Evolutionary conservation across 2,113 vertebrate species (phyloP).

Genomic region (Cyprinodon tularosa): DNA sequence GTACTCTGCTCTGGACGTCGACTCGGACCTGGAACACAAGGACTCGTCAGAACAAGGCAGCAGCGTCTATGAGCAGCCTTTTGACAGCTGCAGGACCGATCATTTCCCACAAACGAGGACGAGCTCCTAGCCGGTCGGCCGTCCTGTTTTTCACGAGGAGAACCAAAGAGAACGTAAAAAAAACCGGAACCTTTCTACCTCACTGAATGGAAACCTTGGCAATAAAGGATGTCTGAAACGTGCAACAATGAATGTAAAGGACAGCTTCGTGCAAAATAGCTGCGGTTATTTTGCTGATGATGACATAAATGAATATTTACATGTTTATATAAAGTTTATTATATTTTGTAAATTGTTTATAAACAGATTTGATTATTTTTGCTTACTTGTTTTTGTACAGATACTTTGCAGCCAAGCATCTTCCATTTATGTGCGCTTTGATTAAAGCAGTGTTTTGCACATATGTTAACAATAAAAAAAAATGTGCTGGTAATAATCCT

Average conservation of each 20-base stretch:
- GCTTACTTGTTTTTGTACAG: slow-evolving; percentile 63
- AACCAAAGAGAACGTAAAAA: slow-evolving; percentile 62
- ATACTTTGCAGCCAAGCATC: slow-evolving; percentile 55
- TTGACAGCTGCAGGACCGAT: slow-evolving; percentile 83
- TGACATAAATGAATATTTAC: slow-evolving; percentile 63
- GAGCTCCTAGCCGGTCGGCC: slow-evolving; percentile 80
- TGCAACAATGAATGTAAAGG: slow-evolving; percentile 76
- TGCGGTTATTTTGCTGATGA: slow-evolving; percentile 45
- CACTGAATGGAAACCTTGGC: slow-evolving; percentile 81
- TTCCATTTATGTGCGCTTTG: slow-evolving; percentile 71
- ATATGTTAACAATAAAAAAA: slow-evolving; percentile 69
- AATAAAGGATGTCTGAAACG: slow-evolving; percentile 71
- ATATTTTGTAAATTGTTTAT: slow-evolving; percentile 93
- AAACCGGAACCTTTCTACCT: slow-evolving; percentile 84
- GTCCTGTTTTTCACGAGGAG: slow-evolving; percentile 54
- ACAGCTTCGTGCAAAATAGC: slow-evolving; percentile 42
- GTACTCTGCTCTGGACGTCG: slow-evolving; percentile 74
- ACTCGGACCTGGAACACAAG: slow-evolving; percentile 79
- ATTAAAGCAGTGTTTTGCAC: slow-evolving; percentile 81
- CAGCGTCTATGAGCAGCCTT: slow-evolving; percentile 77
- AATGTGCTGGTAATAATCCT: slow-evolving; percentile 69
- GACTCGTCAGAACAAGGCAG: slow-evolving; percentile 71
- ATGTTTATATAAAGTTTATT: slow-evolving; percentile 85
- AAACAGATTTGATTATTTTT: slow-evolving; percentile 82
- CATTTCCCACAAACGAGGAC: slow-evolving; percentile 69